Conservation (phyloP, 2,888 invertebrate species). For the Apantesis nais region DNA sequence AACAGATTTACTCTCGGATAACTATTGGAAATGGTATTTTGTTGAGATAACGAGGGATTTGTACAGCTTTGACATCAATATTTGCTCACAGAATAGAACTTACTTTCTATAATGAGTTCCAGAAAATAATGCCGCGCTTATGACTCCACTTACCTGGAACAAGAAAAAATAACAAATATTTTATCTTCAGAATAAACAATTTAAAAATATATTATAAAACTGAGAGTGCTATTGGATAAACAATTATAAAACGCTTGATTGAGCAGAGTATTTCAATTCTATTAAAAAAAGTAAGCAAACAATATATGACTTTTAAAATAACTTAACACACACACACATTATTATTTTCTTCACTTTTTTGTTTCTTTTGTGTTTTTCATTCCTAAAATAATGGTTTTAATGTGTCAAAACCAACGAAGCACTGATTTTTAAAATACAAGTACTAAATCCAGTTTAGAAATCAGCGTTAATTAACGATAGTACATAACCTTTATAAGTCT, state of each 20-base stretch:
- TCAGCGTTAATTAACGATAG: too few species aligned
- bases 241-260: not conserved
- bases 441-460: too few species aligned
- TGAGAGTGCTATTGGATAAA: not conserved
- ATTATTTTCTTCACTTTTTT: too few species aligned
- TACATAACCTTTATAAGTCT: too few species aligned
- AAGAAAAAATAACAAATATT: slow-evolving; percentile 36
- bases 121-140: slow-evolving; percentile 48
- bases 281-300: not conserved
- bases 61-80: slow-evolving; percentile 54
- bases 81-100: slow-evolving; percentile 46
- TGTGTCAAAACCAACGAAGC: too few species aligned
- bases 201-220: not conserved
- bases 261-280: not conserved
- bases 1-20: slow-evolving; percentile 21
- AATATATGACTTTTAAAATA: not conserved
- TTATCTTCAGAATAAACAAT: slow-evolving; percentile 8
- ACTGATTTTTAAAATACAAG: too few species aligned
- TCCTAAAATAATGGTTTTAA: too few species aligned
- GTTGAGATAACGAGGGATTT: slow-evolving; percentile 52
- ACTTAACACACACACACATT: too few species aligned
- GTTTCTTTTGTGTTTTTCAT: too few species aligned
- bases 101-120: slow-evolving; percentile 23
- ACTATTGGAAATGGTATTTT: slow-evolving; percentile 33
- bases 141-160: slow-evolving; percentile 65